phyloP scores from a whole-genome alignment of 2,797 vertebrate genomes.

The Catostomus latipinnis region DNA sequence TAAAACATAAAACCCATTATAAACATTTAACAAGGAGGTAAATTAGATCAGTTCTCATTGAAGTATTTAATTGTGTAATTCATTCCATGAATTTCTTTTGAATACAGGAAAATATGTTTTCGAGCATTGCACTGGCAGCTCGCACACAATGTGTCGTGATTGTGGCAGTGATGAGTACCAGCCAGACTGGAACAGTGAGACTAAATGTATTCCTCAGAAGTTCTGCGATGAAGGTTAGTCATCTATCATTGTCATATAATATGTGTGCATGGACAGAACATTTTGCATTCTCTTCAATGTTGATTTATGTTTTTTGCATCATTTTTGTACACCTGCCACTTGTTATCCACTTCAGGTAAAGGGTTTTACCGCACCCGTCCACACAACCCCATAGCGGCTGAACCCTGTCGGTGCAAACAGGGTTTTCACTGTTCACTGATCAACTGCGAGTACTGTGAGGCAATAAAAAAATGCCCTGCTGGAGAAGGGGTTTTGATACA shows the following conservation, averaged over 20 bases:
- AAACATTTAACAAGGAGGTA: too few species aligned
- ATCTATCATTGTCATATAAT: neutral
- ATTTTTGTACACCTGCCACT: neutral
- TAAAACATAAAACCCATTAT: neutral
- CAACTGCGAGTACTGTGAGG: slow-evolving; percentile 89
- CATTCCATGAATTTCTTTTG: slow-evolving; percentile 31
- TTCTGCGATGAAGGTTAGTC: slow-evolving; percentile 88
- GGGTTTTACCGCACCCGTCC: slow-evolving; percentile 78
- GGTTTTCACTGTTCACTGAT: slow-evolving; percentile 84
- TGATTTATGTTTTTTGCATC: neutral
- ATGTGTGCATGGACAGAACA: neutral
- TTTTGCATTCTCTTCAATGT: too few species aligned
- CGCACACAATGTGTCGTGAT: slow-evolving; percentile 76
- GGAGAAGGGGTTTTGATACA: slow-evolving; percentile 79
- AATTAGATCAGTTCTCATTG: neutral
- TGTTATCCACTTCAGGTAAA: slow-evolving; percentile 74
- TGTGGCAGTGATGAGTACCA: slow-evolving; percentile 87
- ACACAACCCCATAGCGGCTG: slow-evolving; percentile 78
- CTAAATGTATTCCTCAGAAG: slow-evolving; percentile 83
- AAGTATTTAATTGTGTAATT: neutral
- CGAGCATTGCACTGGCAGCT: slow-evolving; percentile 75
- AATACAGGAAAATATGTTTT: slow-evolving; percentile 80
- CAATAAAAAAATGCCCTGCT: slow-evolving; percentile 78
- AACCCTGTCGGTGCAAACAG: slow-evolving; percentile 81
- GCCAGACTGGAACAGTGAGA: slow-evolving; percentile 83